Conservation (phyloP, 2,797 vertebrate species). For the Huso huso region DNA sequence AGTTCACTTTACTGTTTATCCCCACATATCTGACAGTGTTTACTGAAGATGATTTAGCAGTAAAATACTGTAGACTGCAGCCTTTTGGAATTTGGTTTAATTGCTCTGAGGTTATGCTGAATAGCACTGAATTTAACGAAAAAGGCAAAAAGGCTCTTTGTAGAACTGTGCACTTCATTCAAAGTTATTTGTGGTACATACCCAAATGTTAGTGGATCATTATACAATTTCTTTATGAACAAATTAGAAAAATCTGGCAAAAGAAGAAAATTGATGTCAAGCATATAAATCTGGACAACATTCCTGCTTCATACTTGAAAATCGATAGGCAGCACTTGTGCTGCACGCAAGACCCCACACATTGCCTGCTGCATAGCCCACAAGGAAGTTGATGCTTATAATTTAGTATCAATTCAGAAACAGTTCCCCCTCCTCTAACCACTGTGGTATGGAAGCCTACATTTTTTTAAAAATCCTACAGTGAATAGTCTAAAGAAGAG, state of each 20-base stretch:
- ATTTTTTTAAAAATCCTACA: constrained; percentile 2
- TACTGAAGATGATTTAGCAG: no score
- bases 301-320: constrained; percentile 50
- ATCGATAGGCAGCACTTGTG: constrained; percentile 50
- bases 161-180: no score
- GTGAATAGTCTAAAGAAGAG: constrained; percentile 18
- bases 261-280: constrained; percentile 47
- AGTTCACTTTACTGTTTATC: no score
- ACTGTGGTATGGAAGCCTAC: constrained; percentile 21
- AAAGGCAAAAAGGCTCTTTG: no score
- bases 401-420: constrained; percentile 1
- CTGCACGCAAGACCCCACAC: constrained; percentile 59
- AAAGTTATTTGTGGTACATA: no score
- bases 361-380: constrained; percentile 24
- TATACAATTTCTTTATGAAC: no score
- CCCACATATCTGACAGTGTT: no score
- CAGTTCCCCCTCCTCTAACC: constrained; percentile 21
- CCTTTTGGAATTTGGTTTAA: no score
- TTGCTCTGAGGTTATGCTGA: no score
- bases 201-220: no score
- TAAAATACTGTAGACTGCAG: no score
- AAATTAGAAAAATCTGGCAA: constrained; percentile 12
- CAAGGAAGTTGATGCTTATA: constrained; percentile 16
- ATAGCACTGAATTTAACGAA: no score
- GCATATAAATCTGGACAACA: constrained; percentile 43